Evolutionary conservation across 1,140 invertebrate species (phyloP).

Genomic region (Amphibalanus amphitrite): DNA sequence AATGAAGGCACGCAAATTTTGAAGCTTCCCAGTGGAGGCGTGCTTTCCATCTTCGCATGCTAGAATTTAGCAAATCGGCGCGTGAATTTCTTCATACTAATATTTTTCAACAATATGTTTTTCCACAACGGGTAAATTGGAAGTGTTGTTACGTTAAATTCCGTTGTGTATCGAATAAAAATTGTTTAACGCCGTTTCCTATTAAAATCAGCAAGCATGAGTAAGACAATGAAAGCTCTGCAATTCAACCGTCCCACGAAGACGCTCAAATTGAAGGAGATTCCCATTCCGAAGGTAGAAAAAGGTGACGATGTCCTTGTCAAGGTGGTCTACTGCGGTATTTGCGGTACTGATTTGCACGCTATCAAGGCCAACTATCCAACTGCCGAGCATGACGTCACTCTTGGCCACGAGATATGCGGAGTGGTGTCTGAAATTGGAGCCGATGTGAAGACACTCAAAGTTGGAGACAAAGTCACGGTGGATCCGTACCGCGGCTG

Average conservation of each 20-base stretch:
- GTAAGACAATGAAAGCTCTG: background rate
- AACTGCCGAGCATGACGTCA: no score
- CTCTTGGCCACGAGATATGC: slow-evolving; percentile 50
- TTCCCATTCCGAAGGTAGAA: background rate
- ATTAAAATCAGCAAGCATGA: no score
- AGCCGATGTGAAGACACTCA: slow-evolving; percentile 33
- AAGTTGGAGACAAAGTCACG: slow-evolving; percentile 21
- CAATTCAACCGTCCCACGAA: background rate
- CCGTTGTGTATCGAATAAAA: no score
- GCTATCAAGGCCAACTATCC: slow-evolving; percentile 47
- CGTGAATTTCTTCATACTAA: no score
- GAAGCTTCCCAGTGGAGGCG: no score
- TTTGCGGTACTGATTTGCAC: slow-evolving; percentile 67
- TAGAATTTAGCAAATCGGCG: no score
- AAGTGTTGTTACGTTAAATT: no score
- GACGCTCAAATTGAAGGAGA: background rate
- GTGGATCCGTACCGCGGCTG: slow-evolving; percentile 28
- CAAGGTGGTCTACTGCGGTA: slow-evolving; percentile 37
- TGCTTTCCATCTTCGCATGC: no score
- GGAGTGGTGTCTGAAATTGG: slow-evolving; percentile 41
- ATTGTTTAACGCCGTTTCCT: no score
- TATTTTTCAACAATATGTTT: no score
- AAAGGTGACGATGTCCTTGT: background rate
- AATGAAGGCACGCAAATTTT: no score
- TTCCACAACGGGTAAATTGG: no score